Percentiles rank a stretch among this genome's conserved stretches.
These are phyloP conservation scores for Heterocephalus glaber DNA, from an alignment of 2,113 vertebrate species.

Conservation along the genomic window DNA sequence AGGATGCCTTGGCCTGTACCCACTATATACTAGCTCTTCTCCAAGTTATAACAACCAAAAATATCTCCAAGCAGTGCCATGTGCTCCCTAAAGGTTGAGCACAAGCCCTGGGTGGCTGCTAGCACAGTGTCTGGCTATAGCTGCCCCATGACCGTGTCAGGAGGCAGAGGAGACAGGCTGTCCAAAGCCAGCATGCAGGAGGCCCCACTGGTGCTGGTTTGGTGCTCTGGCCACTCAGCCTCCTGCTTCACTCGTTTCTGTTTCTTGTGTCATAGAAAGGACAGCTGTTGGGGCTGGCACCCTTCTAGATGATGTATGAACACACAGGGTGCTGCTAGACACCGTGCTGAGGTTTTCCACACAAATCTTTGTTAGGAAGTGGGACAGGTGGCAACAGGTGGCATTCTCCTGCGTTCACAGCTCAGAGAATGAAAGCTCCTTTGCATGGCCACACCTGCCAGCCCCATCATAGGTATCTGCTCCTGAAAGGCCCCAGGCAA, in stretches of 20 bases:
- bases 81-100: too few species aligned
- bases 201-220: not conserved
- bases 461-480: not conserved
- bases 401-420: not conserved
- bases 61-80: not conserved
- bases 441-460: not conserved
- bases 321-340: rapidly evolving
- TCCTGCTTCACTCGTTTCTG: too few species aligned
- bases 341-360: rapidly evolving
- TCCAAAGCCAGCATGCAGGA: rapidly evolving
- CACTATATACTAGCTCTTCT: not conserved
- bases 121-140: not conserved
- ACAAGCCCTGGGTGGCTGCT: rapidly evolving
- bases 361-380: not conserved
- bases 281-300: not conserved
- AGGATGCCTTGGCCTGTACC: not conserved
- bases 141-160: rapidly evolving
- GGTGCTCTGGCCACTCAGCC: rapidly evolving
- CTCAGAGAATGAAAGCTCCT: not conserved
- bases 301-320: rapidly evolving
- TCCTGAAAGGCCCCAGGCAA: not conserved
- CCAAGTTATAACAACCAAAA: not conserved
- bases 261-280: not conserved
- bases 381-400: not conserved
- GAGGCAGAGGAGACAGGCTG: not conserved